Conservation (phyloP, 2,888 invertebrate genomes). For the Heteropelma amictum region DNA sequence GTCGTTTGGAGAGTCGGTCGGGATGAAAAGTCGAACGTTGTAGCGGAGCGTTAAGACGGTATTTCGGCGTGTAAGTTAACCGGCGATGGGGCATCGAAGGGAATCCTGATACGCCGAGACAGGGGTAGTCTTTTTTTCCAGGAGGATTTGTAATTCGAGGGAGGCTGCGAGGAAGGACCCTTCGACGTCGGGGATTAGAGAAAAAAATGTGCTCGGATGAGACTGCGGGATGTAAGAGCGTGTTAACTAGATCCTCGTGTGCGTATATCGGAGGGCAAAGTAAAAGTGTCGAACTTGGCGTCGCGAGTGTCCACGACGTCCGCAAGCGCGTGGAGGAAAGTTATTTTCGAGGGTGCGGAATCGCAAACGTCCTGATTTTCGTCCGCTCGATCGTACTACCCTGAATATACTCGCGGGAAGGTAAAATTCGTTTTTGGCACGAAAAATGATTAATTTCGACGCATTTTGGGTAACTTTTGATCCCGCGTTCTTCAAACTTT, state of each 20-base stretch:
- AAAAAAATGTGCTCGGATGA: not conserved
- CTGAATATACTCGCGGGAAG: too few species aligned
- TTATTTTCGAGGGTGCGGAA: too few species aligned
- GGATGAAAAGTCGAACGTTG: not conserved
- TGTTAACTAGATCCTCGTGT: not conserved
- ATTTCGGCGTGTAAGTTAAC: not conserved
- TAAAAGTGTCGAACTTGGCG: too few species aligned
- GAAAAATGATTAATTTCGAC: too few species aligned
- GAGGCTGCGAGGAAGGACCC: not conserved
- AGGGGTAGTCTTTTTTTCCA: not conserved
- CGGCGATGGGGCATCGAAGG: not conserved
- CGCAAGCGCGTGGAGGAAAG: too few species aligned
- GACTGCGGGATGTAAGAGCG: not conserved
- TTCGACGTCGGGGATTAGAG: not conserved
- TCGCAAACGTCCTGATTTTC: too few species aligned
- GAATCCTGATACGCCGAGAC: not conserved
- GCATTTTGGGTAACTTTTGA: too few species aligned
- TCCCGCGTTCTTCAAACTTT: too few species aligned
- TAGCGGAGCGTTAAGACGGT: not conserved
- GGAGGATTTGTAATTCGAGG: not conserved
- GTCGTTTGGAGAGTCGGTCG: not conserved
- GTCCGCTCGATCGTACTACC: too few species aligned
- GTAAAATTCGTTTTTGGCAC: too few species aligned
- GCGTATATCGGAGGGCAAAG: too few species aligned
- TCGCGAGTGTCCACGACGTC: too few species aligned